A percentile compares a stretch with the other conserved stretches of the same genome.
Evolutionary conservation across 2,113 vertebrate species (phyloP).

Genomic region (Oxygymnocypris stewartii): DNA sequence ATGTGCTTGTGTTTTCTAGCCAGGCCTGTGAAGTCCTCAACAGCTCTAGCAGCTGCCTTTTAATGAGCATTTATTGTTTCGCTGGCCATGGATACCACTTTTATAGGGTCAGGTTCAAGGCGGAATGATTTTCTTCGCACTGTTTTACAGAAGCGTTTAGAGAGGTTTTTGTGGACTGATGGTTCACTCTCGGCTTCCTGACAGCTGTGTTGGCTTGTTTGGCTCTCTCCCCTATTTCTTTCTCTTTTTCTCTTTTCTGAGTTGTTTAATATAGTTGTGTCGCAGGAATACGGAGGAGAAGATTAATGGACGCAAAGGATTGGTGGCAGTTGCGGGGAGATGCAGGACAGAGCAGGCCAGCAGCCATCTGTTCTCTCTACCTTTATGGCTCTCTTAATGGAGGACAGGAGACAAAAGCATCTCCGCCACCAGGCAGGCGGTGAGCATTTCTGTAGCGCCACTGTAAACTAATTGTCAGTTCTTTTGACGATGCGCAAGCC

Average conservation of each 20-base stretch:
- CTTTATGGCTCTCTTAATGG: conserved; percentile 92
- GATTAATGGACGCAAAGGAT: conserved; percentile 97
- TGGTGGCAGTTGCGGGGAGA: conserved; percentile 91
- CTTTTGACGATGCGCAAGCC: background rate
- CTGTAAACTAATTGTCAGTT: conserved; percentile 43
- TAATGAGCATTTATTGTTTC: conserved; percentile 77
- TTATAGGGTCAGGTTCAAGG: conserved; percentile 77
- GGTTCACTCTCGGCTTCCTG: conserved; percentile 86
- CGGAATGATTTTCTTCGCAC: conserved; percentile 79
- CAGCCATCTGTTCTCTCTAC: conserved; percentile 95
- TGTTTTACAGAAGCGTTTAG: conserved; percentile 83
- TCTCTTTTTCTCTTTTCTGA: conserved; percentile 65
- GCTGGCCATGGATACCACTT: conserved; percentile 65
- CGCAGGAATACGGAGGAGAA: conserved; percentile 92
- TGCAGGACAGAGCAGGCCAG: conserved; percentile 87
- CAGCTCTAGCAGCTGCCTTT: conserved; percentile 66
- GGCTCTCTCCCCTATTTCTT: conserved; percentile 42
- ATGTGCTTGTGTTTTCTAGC: conserved; percentile 75
- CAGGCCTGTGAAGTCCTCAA: conserved; percentile 64
- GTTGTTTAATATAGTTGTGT: conserved; percentile 94
- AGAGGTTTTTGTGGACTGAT: conserved; percentile 78
- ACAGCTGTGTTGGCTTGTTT: conserved; percentile 87
- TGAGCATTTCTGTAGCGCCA: conserved; percentile 24
- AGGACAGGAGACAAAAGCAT: conserved; percentile 60
- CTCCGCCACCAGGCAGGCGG: conserved; percentile 22